phyloP scores from a whole-genome alignment of 1,140 invertebrate genomes.

The Babylonia areolata region DNA sequence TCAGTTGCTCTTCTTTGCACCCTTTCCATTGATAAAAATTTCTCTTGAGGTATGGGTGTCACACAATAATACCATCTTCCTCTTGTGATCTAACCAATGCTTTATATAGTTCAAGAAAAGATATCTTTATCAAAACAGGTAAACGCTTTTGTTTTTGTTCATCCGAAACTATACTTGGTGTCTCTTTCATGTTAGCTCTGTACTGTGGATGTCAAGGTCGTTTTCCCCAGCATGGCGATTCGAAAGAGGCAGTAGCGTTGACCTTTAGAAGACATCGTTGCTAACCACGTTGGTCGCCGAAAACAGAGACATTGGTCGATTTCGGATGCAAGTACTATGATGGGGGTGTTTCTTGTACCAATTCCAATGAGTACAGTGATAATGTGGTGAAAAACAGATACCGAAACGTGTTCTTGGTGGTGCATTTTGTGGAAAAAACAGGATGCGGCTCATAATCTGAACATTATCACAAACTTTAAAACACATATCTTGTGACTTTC shows the following conservation, averaged over 20 bases:
- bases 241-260: not conserved
- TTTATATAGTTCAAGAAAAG: no score
- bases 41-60: no score
- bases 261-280: slow-evolving; percentile 27
- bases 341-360: not conserved
- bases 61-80: not conserved
- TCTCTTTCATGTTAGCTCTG: not conserved
- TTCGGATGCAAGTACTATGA: not conserved
- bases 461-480: not conserved
- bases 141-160: no score
- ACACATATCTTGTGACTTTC: not conserved
- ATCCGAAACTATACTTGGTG: not conserved
- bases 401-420: not conserved
- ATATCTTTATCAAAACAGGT: no score
- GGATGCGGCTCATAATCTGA: not conserved
- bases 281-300: not conserved
- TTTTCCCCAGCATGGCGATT: slow-evolving; percentile 20
- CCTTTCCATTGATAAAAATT: no score
- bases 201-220: slow-evolving; percentile 21
- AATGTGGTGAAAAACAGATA: not conserved
- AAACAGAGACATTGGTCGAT: no score
- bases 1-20: not conserved
- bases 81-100: not conserved
- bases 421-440: not conserved
- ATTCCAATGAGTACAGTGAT: not conserved